Percentiles rank a stretch among this genome's conserved stretches.
phyloP scores from a whole-genome alignment of 1,140 invertebrate genomes.

The Anoplophora glabripennis region DNA sequence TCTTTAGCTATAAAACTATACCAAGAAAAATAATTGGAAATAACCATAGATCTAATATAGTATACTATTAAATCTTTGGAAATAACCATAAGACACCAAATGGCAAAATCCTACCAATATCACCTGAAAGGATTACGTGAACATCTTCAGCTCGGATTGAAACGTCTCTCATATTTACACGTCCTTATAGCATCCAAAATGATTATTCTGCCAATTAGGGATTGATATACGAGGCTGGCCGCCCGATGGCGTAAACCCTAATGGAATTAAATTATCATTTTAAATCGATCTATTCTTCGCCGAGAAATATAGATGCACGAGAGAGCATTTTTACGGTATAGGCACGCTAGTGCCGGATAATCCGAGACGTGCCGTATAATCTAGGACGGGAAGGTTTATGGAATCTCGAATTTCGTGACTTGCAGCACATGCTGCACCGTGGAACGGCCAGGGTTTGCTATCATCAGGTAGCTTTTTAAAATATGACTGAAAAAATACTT shows the following conservation, averaged over 20 bases:
- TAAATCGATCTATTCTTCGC: slow-evolving; percentile 19
- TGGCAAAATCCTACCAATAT: too few relatives aligned
- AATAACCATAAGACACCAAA: too few relatives aligned
- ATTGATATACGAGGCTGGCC: slow-evolving; percentile 21
- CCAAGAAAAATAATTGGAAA: too few relatives aligned
- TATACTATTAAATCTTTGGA: too few relatives aligned
- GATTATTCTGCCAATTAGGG: slow-evolving; percentile 20
- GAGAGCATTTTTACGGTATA: slow-evolving; percentile 11
- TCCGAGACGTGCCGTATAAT: slow-evolving; percentile 23
- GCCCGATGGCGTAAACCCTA: slow-evolving; percentile 1
- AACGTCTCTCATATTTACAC: background rate
- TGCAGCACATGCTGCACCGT: too few relatives aligned
- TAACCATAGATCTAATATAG: too few relatives aligned
- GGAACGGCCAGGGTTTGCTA: too few relatives aligned
- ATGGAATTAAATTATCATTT: slow-evolving; percentile 31
- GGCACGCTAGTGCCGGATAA: slow-evolving; percentile 7
- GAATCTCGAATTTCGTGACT: background rate
- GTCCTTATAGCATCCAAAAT: background rate
- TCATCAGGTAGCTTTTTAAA: too few relatives aligned
- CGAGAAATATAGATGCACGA: slow-evolving; percentile 23
- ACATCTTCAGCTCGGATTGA: too few relatives aligned
- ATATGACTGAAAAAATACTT: too few relatives aligned
- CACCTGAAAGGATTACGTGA: too few relatives aligned
- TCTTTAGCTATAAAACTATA: too few relatives aligned
- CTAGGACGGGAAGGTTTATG: background rate